These are phyloP conservation scores for Sycobia sp. DNA, from an alignment of 1,140 invertebrate genomes.

Conservation along the genomic window DNA sequence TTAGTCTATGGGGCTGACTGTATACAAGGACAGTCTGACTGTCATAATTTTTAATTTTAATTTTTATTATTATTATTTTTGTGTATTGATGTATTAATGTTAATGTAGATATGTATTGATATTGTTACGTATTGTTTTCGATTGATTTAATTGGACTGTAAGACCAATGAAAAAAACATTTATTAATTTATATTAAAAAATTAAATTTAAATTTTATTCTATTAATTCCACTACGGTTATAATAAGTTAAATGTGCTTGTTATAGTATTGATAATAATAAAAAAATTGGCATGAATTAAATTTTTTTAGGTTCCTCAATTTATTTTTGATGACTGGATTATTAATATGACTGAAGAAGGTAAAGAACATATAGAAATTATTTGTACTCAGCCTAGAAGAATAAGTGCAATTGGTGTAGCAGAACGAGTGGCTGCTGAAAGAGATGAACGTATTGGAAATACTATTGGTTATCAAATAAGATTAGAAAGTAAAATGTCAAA, in stretches of 20 bases:
- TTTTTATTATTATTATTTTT: too few species aligned
- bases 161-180: too few species aligned
- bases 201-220: neutral
- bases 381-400: constrained; percentile 89
- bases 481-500: constrained; percentile 77
- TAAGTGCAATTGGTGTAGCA: constrained; percentile 91
- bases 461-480: constrained; percentile 85
- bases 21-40: too few species aligned
- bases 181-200: constrained; percentile 6
- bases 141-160: too few species aligned
- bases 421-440: constrained; percentile 89
- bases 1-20: too few species aligned
- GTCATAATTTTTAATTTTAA: too few species aligned
- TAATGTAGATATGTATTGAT: too few species aligned
- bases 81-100: too few species aligned
- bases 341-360: constrained; percentile 55
- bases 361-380: constrained; percentile 76
- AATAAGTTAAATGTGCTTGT: neutral
- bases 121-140: too few species aligned
- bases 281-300: constrained; percentile 7
- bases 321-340: constrained; percentile 69
- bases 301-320: constrained; percentile 68
- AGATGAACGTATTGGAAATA: constrained; percentile 78
- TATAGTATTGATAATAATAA: neutral
- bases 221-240: too few species aligned